Base-by-base conservation (phyloP, 2,888 invertebrate genomes). In the Athetis lepigone region DNA sequence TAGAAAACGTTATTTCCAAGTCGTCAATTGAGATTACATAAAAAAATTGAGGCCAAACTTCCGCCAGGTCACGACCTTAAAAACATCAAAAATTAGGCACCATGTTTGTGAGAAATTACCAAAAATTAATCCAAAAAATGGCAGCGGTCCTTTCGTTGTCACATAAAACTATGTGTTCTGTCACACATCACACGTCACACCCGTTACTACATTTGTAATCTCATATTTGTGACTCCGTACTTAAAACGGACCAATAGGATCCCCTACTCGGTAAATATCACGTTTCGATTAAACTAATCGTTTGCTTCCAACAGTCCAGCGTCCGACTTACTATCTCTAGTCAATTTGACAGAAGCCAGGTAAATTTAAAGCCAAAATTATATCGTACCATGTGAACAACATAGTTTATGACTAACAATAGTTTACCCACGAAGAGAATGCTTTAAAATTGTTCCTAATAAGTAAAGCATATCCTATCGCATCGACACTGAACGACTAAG, bases 1-100 rank as follows among this genome's bases (percentile, higher is more conserved):
- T 7, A 7, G 47, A 27, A 51, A 27, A 6, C 3, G 9, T 21
- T 16, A 13, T 29, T 37, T 21, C 16, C 19, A 37, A 40, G 8
- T 74, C 36, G 29, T 56, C 51, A 45, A 43, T 43, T 61, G 40
- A 43, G 45, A 69, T 56, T 56, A 70, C 59, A 59, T 67, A 60
- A 8, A 25, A 49, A 51, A 39, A 27, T 18, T 66, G 51, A 51
- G 63, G 57, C 52, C 59, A 57, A n/a, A 45, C 21, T 46, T 23
- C 21, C 46, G 39, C 74, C 75, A 62, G 69, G 74, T 81, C 75
- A 77, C 80, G 77, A 70, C 62, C 61, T 64, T 39, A 83, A 82
- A 78, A 82, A 76, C 70, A 76, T 79, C 68, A 77, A 84, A 86
- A 89, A 85, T 87, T 89, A 88, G 89, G 88, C 89, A 89, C 88